phyloP scores from a whole-genome alignment of 2,113 vertebrate genomes.

The Sorex fumeus region DNA sequence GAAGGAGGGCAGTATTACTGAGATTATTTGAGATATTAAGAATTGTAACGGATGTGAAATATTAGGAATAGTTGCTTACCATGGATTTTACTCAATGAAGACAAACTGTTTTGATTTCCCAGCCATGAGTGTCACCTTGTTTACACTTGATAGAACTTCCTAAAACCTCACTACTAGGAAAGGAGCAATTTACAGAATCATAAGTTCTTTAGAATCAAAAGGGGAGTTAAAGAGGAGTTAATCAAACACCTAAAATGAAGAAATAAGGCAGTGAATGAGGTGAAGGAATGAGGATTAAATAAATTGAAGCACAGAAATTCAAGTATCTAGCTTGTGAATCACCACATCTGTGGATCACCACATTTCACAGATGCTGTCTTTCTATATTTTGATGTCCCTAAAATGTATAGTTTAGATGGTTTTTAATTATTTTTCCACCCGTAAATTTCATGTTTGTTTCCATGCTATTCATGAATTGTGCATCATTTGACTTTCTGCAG shows the following conservation, averaged over 20 bases:
- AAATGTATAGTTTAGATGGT: neutral
- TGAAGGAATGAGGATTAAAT: neutral
- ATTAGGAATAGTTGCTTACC: neutral
- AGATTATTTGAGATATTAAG: neutral
- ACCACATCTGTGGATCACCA: neutral
- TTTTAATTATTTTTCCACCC: neutral
- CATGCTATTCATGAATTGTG: neutral
- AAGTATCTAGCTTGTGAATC: neutral
- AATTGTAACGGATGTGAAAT: neutral
- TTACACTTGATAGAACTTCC: neutral
- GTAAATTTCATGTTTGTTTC: constrained; percentile 13
- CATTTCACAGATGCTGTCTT: neutral
- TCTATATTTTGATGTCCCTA: neutral
- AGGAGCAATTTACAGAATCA: too few species aligned
- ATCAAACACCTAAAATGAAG: neutral
- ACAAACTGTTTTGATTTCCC: neutral
- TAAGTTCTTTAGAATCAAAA: neutral
- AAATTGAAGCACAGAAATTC: neutral
- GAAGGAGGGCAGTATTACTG: too few species aligned
- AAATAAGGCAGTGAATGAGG: neutral
- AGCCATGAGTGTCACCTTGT: neutral
- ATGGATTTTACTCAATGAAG: neutral
- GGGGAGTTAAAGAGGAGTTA: neutral
- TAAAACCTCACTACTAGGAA: neutral
- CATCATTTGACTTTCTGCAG: constrained; percentile 3